phyloP scores from a whole-genome alignment of 1,140 invertebrate species.

The Lysiphlebus fabarum region DNA sequence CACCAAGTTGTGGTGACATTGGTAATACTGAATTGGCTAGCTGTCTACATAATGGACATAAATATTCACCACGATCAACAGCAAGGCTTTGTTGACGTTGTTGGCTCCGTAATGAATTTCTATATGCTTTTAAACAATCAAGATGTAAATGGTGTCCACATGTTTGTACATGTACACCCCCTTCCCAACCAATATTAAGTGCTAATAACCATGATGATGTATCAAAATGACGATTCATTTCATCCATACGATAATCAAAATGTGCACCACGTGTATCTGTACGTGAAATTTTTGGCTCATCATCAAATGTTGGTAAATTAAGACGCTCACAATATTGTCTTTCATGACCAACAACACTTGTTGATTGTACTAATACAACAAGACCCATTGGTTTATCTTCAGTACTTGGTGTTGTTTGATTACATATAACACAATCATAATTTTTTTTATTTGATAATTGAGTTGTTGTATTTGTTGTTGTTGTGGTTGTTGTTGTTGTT shows the following conservation, averaged over 20 bases:
- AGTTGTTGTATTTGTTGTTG: constrained; percentile 53
- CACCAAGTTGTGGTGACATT: constrained; percentile 75
- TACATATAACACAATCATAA: constrained; percentile 96
- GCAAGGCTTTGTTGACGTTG: constrained; percentile 71
- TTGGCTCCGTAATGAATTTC: constrained; percentile 74
- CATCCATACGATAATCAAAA: constrained; percentile 67
- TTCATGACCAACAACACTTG: constrained; percentile 77
- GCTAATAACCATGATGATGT: constrained; percentile 78
- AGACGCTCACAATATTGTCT: constrained; percentile 61
- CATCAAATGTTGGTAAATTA: constrained; percentile 66
- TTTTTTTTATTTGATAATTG: constrained; percentile 59
- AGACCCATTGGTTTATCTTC: constrained; percentile 86
- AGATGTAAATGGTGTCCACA: constrained; percentile 95
- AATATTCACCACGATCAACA: constrained; percentile 83
- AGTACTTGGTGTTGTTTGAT: constrained; percentile 80
- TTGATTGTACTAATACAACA: constrained; percentile 83
- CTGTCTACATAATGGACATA: constrained; percentile 91
- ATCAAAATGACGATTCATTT: constrained; percentile 71
- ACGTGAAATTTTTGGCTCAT: constrained; percentile 56
- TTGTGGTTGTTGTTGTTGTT: not conserved
- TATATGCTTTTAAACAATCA: constrained; percentile 86
- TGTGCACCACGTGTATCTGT: constrained; percentile 63
- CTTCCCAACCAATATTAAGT: constrained; percentile 87
- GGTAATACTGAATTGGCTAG: constrained; percentile 90
- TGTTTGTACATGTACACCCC: constrained; percentile 91